A percentile compares a stretch with the other conserved stretches of the same genome.
Evolutionary conservation across 2,797 vertebrate genomes (phyloP).

Genomic region (Danio tinwini): DNA sequence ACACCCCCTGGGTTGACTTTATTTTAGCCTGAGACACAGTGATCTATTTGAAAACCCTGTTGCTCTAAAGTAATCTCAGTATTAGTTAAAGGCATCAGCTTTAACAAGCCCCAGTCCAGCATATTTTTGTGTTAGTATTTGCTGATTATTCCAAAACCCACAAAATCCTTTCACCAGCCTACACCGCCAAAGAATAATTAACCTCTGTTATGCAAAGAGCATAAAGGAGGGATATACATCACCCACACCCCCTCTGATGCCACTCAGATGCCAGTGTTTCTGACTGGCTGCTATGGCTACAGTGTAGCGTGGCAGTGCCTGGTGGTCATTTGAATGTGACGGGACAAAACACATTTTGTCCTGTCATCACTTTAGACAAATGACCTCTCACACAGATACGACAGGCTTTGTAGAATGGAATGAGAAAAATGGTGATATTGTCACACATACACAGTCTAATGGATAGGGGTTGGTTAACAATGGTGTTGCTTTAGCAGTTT

Average conservation of each 20-base stretch:
- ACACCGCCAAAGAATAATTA: slow-evolving; percentile 63
- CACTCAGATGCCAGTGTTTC: slow-evolving; percentile 70
- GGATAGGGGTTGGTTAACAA: neutral
- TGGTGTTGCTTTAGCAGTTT: neutral
- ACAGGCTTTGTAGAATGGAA: slow-evolving; percentile 32
- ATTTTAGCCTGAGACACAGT: slow-evolving; percentile 64
- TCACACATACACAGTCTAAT: slow-evolving; percentile 3
- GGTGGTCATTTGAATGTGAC: slow-evolving; percentile 66
- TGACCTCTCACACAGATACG: slow-evolving; percentile 52
- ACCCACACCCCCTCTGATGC: slow-evolving; percentile 63
- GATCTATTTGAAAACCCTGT: slow-evolving; percentile 67
- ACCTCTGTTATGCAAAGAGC: slow-evolving; percentile 66
- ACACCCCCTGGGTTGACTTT: slow-evolving; percentile 38
- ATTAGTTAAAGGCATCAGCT: slow-evolving; percentile 67
- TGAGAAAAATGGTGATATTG: slow-evolving; percentile 42
- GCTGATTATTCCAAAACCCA: slow-evolving; percentile 78
- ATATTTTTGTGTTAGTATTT: slow-evolving; percentile 69
- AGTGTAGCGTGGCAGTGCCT: slow-evolving; percentile 63
- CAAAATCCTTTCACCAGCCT: slow-evolving; percentile 69
- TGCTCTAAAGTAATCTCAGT: slow-evolving; percentile 67
- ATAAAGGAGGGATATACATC: neutral
- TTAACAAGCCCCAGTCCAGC: slow-evolving; percentile 66
- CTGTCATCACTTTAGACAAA: slow-evolving; percentile 63
- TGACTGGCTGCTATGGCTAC: slow-evolving; percentile 64
- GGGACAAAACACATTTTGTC: slow-evolving; percentile 67